These are phyloP conservation scores for Trialeurodes vaporariorum DNA, from an alignment of 1,140 invertebrate genomes.

Conservation along the genomic window DNA sequence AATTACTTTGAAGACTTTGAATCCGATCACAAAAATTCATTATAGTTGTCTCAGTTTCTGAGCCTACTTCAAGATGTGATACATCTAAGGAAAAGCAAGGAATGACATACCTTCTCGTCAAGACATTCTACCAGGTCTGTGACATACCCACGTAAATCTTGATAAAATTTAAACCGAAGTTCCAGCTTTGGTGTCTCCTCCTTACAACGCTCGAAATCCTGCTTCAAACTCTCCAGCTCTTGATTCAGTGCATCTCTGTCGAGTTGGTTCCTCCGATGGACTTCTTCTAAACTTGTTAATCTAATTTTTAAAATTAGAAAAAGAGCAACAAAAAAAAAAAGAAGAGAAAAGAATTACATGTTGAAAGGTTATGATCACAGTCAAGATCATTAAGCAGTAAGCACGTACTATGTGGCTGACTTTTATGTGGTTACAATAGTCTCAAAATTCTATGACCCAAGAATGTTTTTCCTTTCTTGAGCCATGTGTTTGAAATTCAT, in stretches of 20 bases:
- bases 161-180: conserved; percentile 78
- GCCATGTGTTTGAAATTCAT: too few species aligned
- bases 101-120: conserved; percentile 63
- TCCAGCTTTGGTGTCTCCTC: conserved; percentile 53
- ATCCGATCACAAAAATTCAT: conserved; percentile 53
- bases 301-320: conserved; percentile 32
- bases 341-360: conserved; percentile 8
- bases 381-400: too few species aligned
- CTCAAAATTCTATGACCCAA: too few species aligned
- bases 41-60: conserved; percentile 65
- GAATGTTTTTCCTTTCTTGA: too few species aligned
- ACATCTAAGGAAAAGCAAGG: conserved; percentile 18
- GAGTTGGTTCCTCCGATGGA: conserved; percentile 42
- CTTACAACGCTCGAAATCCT: conserved; percentile 47
- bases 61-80: conserved; percentile 60
- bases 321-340: conserved; percentile 12
- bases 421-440: too few species aligned
- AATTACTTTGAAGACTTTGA: too few species aligned
- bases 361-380: too few species aligned
- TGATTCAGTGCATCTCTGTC: conserved; percentile 40
- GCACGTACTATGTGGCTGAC: too few species aligned
- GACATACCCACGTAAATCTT: conserved; percentile 90
- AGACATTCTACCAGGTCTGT: conserved; percentile 94
- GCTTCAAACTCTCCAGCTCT: conserved; percentile 47
- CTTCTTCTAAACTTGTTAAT: conserved; percentile 43